Evolutionary conservation across 1,140 invertebrate species (phyloP).

Genomic region (Sesamia nonagrioides): DNA sequence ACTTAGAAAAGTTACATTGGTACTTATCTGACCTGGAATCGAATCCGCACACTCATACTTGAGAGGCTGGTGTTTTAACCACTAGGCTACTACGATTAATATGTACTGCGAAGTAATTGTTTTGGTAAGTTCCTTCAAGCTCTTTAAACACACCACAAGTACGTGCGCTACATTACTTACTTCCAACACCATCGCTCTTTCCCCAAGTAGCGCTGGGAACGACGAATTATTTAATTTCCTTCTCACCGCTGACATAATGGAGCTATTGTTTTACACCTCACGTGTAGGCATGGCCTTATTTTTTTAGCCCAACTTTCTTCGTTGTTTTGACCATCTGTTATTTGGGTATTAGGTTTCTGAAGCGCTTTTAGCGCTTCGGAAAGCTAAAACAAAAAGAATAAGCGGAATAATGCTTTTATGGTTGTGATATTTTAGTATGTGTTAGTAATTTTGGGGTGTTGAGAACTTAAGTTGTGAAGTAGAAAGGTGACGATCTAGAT

Average conservation of each 20-base stretch:
- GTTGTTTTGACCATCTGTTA: slow-evolving; percentile 6
- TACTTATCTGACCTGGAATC: no score
- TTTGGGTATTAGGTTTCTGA: slow-evolving; percentile 20
- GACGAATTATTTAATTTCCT: slow-evolving; percentile 56
- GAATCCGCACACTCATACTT: no score
- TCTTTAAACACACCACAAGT: background rate
- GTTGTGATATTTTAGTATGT: background rate
- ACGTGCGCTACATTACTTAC: background rate
- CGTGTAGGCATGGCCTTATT: slow-evolving; percentile 19
- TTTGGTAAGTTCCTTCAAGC: no score
- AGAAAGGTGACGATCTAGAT: no score
- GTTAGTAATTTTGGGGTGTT: background rate
- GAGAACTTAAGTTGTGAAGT: no score
- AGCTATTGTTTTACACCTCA: slow-evolving; percentile 5
- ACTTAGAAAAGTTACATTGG: no score
- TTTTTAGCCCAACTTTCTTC: slow-evolving; percentile 14
- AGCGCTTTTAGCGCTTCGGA: slow-evolving; percentile 9
- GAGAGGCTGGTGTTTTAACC: no score
- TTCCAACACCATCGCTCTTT: background rate
- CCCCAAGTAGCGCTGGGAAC: background rate
- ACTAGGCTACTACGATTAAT: no score
- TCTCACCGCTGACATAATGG: slow-evolving; percentile 4
- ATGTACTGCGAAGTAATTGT: no score
- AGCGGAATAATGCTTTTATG: background rate
- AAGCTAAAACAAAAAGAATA: background rate